A percentile compares a stretch with the other conserved stretches of the same genome.
Evolutionary conservation across 2,113 vertebrate genomes (phyloP).

Genomic region (Phrynocephalus versicolor): DNA sequence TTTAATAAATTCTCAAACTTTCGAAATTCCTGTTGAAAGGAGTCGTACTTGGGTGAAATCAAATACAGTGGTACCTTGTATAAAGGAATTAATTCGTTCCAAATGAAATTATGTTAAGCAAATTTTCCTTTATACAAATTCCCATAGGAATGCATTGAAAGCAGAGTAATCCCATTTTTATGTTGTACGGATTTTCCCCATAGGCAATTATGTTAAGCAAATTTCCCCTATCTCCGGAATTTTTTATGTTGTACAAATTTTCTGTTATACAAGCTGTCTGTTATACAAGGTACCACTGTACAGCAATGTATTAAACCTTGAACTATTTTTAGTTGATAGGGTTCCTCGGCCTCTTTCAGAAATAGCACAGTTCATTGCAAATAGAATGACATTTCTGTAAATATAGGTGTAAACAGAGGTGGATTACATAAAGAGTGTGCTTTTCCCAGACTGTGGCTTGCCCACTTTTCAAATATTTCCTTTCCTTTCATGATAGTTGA

Average conservation of each 20-base stretch:
- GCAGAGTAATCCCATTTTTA: too few species aligned
- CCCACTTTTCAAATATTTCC: conserved; percentile 47
- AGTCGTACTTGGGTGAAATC: not conserved
- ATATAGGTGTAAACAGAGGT: conserved; percentile 45
- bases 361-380: conserved; percentile 31
- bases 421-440: conserved; percentile 49
- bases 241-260: too few species aligned
- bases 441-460: conserved; percentile 36
- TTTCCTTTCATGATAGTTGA: not conserved
- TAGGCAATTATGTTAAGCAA: too few species aligned
- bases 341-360: conserved; percentile 12
- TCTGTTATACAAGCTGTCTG: too few species aligned
- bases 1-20: conserved; percentile 5
- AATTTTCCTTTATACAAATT: too few species aligned
- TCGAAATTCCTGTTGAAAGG: not conserved
- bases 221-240: too few species aligned
- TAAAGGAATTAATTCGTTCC: too few species aligned
- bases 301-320: not conserved
- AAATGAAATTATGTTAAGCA: too few species aligned
- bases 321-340: not conserved
- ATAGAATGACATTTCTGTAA: conserved; percentile 29
- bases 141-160: too few species aligned
- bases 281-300: too few species aligned
- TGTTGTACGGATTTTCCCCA: too few species aligned
- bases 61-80: too few species aligned